phyloP scores from a whole-genome alignment of 2,113 vertebrate species.

The Carassius carassius region DNA sequence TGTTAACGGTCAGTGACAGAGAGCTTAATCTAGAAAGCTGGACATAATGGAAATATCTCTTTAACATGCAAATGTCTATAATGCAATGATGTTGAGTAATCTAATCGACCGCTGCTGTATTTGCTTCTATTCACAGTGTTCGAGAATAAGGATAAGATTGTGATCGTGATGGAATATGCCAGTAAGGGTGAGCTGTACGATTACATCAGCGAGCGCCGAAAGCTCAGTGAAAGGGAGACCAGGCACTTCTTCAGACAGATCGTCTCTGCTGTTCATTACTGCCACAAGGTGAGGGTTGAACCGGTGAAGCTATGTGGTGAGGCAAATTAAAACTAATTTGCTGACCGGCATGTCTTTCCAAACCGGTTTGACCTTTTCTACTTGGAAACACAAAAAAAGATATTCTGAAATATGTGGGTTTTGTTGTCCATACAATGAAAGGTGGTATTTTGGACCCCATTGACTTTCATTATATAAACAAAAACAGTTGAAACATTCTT shows the following conservation, averaged over 20 bases:
- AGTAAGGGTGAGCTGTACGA: too few relatives aligned
- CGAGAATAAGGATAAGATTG: constrained; percentile 98
- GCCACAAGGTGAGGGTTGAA: constrained; percentile 78
- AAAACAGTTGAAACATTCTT: too few relatives aligned
- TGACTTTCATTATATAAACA: background rate
- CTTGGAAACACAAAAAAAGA: too few relatives aligned
- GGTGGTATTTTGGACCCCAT: background rate
- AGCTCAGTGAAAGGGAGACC: too few relatives aligned
- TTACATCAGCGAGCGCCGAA: too few relatives aligned
- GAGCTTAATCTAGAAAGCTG: background rate
- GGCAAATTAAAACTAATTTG: background rate
- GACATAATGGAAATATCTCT: constrained; percentile 6
- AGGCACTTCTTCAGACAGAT: too few relatives aligned
- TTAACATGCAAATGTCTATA: constrained; percentile 51
- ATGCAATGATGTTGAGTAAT: constrained; percentile 77
- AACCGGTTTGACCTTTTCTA: background rate
- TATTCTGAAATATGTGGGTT: too few relatives aligned
- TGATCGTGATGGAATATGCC: constrained; percentile 95
- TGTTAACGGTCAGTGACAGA: constrained; percentile 19
- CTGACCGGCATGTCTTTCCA: background rate
- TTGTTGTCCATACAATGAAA: background rate
- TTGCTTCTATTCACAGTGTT: constrained; percentile 80
- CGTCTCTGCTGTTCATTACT: too few relatives aligned
- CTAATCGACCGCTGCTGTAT: constrained; percentile 5
- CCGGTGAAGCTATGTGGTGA: background rate